Conservation (phyloP, 2,888 invertebrate genomes). For the Sphecodes monilicornis region DNA sequence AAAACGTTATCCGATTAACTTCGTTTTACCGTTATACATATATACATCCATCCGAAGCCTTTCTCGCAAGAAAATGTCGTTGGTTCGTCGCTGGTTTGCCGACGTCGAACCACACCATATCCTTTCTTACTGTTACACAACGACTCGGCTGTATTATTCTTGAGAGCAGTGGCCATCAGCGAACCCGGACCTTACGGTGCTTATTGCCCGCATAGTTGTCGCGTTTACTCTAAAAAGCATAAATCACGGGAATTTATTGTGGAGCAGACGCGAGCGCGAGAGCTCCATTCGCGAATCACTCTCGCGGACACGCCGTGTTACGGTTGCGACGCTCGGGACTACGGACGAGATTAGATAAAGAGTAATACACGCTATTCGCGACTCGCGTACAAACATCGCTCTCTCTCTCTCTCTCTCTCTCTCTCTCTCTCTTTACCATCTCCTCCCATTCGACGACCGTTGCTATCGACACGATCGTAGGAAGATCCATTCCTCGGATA, state of each 20-base stretch:
- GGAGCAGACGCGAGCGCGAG: background rate
- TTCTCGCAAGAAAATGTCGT: background rate
- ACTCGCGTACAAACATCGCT: background rate
- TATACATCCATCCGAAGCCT: background rate
- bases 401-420: conserved; percentile 2
- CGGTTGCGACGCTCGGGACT: background rate
- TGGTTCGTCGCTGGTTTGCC: background rate
- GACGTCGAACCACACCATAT: too few species aligned
- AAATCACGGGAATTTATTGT: background rate
- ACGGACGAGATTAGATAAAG: background rate
- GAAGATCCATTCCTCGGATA: background rate
- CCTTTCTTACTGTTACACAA: background rate
- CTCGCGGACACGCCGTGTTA: background rate
- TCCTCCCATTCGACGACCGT: background rate
- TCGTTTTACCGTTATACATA: too few species aligned
- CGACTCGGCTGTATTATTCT: background rate
- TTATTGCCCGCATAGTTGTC: background rate
- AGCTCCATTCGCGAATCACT: background rate
- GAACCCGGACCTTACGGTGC: background rate
- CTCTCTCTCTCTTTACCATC: background rate
- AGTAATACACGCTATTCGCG: background rate
- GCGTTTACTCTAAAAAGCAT: background rate
- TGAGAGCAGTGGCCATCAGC: background rate
- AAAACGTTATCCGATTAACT: conserved; percentile 28
- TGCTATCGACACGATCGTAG: background rate